Evolutionary conservation across 2,113 vertebrate genomes (phyloP).

Genomic region (Ursus arctos): DNA sequence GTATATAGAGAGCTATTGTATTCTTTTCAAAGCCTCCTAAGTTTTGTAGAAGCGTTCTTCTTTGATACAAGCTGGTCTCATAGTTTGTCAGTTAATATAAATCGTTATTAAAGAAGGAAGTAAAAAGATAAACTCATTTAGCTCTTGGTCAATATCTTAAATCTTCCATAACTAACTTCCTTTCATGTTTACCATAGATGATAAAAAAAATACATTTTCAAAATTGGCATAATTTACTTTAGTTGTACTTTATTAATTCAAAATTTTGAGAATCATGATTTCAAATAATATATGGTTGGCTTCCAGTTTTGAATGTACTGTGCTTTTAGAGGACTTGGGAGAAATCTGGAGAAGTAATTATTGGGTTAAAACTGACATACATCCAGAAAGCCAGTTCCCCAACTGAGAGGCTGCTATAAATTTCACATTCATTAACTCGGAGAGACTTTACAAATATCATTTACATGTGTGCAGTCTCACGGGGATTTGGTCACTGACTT

Average conservation of each 20-base stretch:
- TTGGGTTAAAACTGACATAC: slow-evolving; percentile 5
- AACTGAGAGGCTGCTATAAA: not conserved
- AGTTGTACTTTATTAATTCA: not conserved
- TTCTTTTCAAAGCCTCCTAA: not conserved
- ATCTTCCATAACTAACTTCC: not conserved
- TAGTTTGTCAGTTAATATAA: not conserved
- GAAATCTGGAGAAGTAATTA: slow-evolving; percentile 47
- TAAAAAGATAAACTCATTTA: not conserved
- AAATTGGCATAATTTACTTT: slow-evolving; percentile 6
- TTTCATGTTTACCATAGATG: not conserved
- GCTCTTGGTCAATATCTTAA: not conserved
- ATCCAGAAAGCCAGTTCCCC: not conserved
- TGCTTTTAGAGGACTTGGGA: not conserved
- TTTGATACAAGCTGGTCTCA: not conserved
- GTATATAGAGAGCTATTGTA: not conserved
- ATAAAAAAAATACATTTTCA: slow-evolving; percentile 28
- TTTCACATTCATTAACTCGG: slow-evolving; percentile 49
- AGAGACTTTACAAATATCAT: slow-evolving; percentile 39
- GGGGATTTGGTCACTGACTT: slow-evolving; percentile 27
- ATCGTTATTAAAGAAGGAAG: not conserved
- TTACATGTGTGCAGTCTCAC: slow-evolving; percentile 34
- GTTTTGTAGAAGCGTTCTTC: not conserved
- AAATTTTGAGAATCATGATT: slow-evolving; percentile 29
- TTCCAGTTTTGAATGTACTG: slow-evolving; percentile 45
- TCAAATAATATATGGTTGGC: not conserved